These are phyloP conservation scores for Cartodere bifasciata DNA, from an alignment of 2,888 invertebrate genomes.

Conservation along the genomic window DNA sequence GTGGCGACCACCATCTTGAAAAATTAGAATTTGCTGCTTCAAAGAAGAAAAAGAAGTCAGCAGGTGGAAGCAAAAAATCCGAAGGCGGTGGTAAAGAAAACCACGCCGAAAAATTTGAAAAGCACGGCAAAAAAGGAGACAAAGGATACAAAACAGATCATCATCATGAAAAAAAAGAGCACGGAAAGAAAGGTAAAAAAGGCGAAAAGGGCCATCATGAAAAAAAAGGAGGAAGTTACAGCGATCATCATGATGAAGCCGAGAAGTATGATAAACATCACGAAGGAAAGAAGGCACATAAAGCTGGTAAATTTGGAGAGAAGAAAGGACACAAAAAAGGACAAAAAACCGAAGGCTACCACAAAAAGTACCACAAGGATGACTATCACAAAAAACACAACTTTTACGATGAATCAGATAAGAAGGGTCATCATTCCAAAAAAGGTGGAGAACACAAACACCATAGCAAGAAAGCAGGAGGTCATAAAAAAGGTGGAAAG, in stretches of 20 bases:
- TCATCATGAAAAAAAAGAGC: constrained; percentile 44
- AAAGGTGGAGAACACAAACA: constrained; percentile 54
- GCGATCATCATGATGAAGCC: constrained; percentile 51
- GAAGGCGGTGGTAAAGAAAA: constrained; percentile 27
- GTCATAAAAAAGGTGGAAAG: constrained; percentile 52
- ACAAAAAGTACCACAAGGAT: constrained; percentile 67
- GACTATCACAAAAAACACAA: constrained; percentile 69
- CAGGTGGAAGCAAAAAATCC: constrained; percentile 13
- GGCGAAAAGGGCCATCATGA: constrained; percentile 46
- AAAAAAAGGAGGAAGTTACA: constrained; percentile 49
- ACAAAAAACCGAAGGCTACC: constrained; percentile 64
- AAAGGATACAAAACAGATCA: constrained; percentile 42
- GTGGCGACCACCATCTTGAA: constrained; percentile 5
- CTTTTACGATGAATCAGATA: constrained; percentile 63
- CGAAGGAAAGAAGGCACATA: constrained; percentile 52
- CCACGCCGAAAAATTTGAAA: constrained; percentile 39
- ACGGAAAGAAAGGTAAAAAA: constrained; percentile 46
- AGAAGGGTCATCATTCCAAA: constrained; percentile 56
- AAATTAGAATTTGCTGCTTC: too few species aligned
- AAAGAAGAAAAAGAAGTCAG: constrained; percentile 10
- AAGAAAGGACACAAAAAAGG: constrained; percentile 68
- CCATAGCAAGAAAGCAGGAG: constrained; percentile 48
- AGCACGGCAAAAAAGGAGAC: constrained; percentile 41
- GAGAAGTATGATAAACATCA: constrained; percentile 52
- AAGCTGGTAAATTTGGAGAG: constrained; percentile 57